Evolutionary conservation across 2,113 vertebrate genomes (phyloP).

Genomic region (Egretta garzetta): DNA sequence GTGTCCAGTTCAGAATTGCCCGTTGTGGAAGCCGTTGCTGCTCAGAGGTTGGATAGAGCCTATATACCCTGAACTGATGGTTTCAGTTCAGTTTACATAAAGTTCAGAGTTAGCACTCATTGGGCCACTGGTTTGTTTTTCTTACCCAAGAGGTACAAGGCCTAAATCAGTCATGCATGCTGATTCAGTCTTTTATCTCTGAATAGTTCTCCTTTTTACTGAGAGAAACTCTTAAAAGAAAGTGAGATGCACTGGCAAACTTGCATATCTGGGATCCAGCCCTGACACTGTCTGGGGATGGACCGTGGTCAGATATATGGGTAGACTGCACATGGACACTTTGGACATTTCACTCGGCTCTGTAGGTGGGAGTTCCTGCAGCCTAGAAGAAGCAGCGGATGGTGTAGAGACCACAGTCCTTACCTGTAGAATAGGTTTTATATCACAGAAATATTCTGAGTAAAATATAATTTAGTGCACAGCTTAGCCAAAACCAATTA

Average conservation of each 20-base stretch:
- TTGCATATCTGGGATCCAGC: background rate
- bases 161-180: background rate
- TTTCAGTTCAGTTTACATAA: background rate
- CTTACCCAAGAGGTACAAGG: background rate
- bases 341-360: background rate
- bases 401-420: background rate
- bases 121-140: background rate
- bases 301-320: accelerated
- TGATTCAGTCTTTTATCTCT: background rate
- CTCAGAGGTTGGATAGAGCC: background rate
- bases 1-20: background rate
- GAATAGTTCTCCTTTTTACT: background rate
- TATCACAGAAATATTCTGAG: background rate
- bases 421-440: background rate
- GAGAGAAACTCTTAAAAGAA: background rate
- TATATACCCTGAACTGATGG: background rate
- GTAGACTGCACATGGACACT: accelerated
- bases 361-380: background rate
- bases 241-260: background rate
- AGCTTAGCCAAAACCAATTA: background rate
- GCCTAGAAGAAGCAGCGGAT: background rate
- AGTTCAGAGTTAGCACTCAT: background rate
- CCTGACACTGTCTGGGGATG: background rate
- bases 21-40: background rate
- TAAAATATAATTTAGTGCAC: background rate